Conservation (phyloP, 2,888 invertebrate species). For the Phyto melanocephala region DNA sequence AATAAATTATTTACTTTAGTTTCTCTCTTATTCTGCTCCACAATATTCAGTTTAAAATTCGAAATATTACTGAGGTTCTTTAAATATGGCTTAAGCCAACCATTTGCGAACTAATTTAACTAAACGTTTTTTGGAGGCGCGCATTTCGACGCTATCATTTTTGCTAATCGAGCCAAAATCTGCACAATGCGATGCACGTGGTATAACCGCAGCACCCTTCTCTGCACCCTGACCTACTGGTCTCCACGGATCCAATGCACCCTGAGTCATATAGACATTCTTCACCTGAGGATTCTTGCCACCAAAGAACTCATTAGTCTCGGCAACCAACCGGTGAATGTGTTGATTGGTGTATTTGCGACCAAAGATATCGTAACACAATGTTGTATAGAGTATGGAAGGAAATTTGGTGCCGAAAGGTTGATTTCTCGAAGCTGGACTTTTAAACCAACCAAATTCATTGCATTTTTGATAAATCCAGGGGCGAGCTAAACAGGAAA, state of each 20-base stretch:
- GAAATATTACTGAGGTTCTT: too few relatives aligned
- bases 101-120: conserved; percentile 72
- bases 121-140: conserved; percentile 72
- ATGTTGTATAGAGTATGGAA: conserved; percentile 68
- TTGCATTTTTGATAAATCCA: conserved; percentile 93
- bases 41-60: too few relatives aligned
- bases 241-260: conserved; percentile 81
- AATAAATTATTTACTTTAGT: too few relatives aligned
- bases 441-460: conserved; percentile 92
- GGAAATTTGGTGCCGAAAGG: conserved; percentile 80
- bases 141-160: conserved; percentile 72
- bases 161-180: conserved; percentile 73
- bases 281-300: conserved; percentile 78
- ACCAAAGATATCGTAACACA: conserved; percentile 74
- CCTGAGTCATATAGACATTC: conserved; percentile 81
- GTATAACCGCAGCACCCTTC: conserved; percentile 72
- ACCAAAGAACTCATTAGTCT: conserved; percentile 80
- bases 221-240: conserved; percentile 78
- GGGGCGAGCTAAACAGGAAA: conserved; percentile 81
- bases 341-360: conserved; percentile 67
- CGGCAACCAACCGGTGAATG: conserved; percentile 66
- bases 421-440: conserved; percentile 82
- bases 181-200: conserved; percentile 73
- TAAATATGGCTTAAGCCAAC: conserved; percentile 66
- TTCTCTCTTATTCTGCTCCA: too few relatives aligned